phyloP scores from a whole-genome alignment of 2,797 vertebrate species.

The Artibeus lituratus region DNA sequence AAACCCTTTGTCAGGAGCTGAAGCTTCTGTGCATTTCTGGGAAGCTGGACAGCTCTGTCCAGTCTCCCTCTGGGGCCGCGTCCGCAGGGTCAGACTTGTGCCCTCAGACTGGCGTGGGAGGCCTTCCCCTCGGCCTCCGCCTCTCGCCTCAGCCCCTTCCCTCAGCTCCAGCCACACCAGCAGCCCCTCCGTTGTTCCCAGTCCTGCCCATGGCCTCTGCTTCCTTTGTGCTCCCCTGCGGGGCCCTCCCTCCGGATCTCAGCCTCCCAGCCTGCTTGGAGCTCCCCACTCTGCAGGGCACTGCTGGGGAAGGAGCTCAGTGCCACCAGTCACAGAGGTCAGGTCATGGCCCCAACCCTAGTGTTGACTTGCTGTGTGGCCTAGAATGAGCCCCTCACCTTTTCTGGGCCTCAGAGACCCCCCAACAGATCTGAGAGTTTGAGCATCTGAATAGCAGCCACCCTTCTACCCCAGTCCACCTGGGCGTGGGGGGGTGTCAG shows the following conservation, averaged over 20 bases:
- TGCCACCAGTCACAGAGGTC: neutral
- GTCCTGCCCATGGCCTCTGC: neutral
- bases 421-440: neutral
- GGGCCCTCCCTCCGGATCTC: neutral
- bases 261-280: neutral
- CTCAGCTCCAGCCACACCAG: neutral
- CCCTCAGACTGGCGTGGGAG: fast-evolving
- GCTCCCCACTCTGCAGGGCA: neutral
- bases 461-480: neutral
- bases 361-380: neutral
- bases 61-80: neutral
- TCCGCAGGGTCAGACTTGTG: neutral
- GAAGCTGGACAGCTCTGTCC: neutral
- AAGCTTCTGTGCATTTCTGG: neutral
- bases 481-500: neutral
- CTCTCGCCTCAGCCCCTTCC: neutral
- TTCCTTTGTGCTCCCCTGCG: neutral
- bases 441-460: neutral
- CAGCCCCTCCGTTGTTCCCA: neutral
- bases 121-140: neutral
- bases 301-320: neutral
- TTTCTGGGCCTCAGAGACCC: neutral
- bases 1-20: neutral
- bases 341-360: neutral
- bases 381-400: neutral